Conservation (phyloP, 2,113 vertebrate species). For the Saccopteryx leptura region DNA sequence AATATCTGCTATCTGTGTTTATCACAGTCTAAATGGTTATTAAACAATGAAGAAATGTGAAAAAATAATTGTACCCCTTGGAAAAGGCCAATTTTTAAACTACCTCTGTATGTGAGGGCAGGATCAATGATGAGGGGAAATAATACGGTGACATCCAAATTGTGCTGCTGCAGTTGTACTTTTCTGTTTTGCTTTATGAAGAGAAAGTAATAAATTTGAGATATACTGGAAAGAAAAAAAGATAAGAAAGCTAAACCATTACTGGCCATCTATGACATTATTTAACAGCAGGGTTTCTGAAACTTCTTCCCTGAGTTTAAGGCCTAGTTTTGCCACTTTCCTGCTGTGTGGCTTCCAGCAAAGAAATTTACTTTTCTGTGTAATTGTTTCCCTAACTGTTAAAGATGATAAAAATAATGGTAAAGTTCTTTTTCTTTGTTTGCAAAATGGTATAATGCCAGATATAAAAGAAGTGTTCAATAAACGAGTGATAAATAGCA, state of each 20-base stretch:
- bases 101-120: not conserved
- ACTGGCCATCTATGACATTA: not conserved
- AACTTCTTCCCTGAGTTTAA: not conserved
- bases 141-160: not conserved
- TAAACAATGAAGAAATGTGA: constrained; percentile 1
- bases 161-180: not conserved
- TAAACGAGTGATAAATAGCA: not conserved
- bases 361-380: not conserved
- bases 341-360: not conserved
- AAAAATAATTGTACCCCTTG: not conserved
- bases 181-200: not conserved
- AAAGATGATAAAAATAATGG: not conserved
- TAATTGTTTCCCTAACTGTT: not conserved
- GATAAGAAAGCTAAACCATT: not conserved
- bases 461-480: not conserved
- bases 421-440: not conserved
- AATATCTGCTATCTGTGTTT: constrained; percentile 22
- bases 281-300: not conserved
- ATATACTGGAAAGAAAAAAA: not conserved
- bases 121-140: not conserved
- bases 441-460: not conserved
- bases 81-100: not conserved
- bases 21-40: not conserved
- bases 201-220: not conserved
- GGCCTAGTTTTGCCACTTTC: not conserved